Base-by-base conservation (phyloP, 2,888 invertebrate genomes). In the Cheilosia urbana region DNA sequence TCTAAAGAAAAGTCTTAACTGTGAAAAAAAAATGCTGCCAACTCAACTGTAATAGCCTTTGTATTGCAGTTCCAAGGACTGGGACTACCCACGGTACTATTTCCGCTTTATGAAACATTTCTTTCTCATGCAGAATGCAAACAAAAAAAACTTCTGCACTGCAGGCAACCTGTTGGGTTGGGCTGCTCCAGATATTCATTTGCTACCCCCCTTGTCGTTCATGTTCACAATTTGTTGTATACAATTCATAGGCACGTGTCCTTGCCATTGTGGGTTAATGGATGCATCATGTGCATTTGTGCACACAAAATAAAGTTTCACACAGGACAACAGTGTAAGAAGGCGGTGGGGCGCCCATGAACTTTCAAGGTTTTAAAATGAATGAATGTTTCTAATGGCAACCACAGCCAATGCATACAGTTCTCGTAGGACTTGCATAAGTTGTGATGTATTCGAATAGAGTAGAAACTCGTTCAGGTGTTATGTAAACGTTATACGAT, bases 101-200 rank as follows among this genome's bases (percentile, higher is more conserved):
- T 55, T 62, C 3, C 42, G 21, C 73, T 63, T 63, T 40, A 57
- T 24, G 47, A 24, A 24, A 55, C 34, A 53, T 63, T 55, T 55
- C 7, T 27, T 37, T 27, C 15, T 51, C 17, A n/a, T 7, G 30
- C n/a, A 40, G 24, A 17, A 13, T 19, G 5, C 5, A 42, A 45
- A n/a, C n/a, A n/a, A 53, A 40, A 7, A 6, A 9, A 17, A 34
- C 53, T 19, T 60, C 40, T 58, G 49, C 40, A 68, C 66, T 68
- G 68, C 76, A 66, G 68, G 62, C 77, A 47, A 77, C 77, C 62
- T 77, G 77, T 77, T 77, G 68, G 17, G 24, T 30, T 47, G 47
- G 45, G 27, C 63, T 53, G 49, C 34, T 71, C 71, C 13, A 49
- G 30, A 49, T 75, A 60, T 72, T 53, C 37, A 49, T 51, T 34